Conservation (phyloP, 2,113 vertebrate species). For the Oenanthe oenanthe region DNA sequence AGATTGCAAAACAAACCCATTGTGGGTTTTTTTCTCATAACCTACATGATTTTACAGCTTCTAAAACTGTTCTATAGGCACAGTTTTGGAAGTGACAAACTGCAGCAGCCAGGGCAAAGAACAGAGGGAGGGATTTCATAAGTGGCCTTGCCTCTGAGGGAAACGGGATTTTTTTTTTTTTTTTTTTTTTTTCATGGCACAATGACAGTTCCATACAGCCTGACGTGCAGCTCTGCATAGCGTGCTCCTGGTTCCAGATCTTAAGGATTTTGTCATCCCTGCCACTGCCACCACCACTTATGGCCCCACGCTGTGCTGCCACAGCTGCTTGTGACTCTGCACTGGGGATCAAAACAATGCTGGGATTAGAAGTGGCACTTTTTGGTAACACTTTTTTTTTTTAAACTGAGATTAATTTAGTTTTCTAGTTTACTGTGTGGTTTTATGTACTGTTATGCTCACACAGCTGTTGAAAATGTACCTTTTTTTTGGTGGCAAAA, state of each 20-base stretch:
- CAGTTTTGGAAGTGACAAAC: neutral
- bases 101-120: neutral
- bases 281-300: neutral
- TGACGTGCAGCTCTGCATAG: neutral
- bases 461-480: conserved; percentile 15
- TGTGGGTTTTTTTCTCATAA: neutral
- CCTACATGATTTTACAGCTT: neutral
- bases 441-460: neutral
- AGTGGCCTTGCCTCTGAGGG: neutral
- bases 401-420: neutral
- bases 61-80: neutral
- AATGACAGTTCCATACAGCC: neutral
- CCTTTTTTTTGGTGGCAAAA: neutral
- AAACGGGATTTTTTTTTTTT: neutral
- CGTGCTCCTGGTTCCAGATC: neutral
- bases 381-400: neutral
- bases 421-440: neutral
- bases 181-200: neutral
- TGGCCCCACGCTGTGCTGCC: neutral
- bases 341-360: neutral
- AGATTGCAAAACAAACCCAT: neutral
- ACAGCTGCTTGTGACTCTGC: neutral
- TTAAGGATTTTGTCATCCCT: neutral
- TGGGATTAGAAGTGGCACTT: neutral
- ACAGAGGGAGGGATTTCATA: neutral